Percentiles rank a stretch among this genome's conserved stretches.
Conservation (phyloP, 2,797 vertebrate species). For the Catostomus latipinnis region DNA sequence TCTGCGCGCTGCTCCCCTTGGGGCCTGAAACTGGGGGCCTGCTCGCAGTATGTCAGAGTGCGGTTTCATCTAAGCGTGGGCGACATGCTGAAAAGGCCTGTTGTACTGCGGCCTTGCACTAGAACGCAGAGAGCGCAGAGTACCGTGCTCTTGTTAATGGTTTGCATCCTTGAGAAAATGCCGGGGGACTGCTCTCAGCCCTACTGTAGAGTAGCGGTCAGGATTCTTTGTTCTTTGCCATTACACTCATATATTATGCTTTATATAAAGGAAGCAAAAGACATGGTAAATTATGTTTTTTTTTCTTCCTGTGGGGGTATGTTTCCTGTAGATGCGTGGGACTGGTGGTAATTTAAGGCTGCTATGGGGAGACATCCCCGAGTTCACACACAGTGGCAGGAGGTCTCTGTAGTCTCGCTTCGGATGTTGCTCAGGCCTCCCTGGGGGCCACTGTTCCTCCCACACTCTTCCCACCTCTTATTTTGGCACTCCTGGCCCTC, state of each 20-base stretch:
- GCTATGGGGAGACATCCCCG: constrained; percentile 42
- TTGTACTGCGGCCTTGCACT: constrained; percentile 47
- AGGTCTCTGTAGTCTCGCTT: constrained; percentile 30
- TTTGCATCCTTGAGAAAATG: constrained; percentile 26
- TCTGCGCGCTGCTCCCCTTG: constrained; percentile 40
- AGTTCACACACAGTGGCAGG: constrained; percentile 51
- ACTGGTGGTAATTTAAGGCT: constrained; percentile 55
- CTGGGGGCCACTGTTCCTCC: constrained; percentile 52
- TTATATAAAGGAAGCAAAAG: constrained; percentile 25
- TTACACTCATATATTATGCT: constrained; percentile 20
- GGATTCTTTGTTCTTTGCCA: background rate
- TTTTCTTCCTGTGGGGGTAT: constrained; percentile 17
- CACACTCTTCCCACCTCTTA: constrained; percentile 63
- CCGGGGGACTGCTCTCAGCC: background rate
- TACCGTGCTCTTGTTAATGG: constrained; percentile 22
- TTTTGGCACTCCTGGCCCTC: constrained; percentile 40
- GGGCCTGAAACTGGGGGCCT: constrained; percentile 43
- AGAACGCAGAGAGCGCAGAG: constrained; percentile 2
- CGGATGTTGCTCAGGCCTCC: constrained; percentile 50
- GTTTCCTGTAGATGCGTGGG: constrained; percentile 52
- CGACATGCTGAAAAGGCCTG: constrained; percentile 49
- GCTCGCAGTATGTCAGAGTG: constrained; percentile 49
- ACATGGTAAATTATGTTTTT: constrained; percentile 26
- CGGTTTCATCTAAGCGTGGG: constrained; percentile 54
- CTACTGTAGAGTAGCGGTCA: background rate